Base-by-base conservation (phyloP, 2,888 invertebrate genomes). In the Lycia hirtaria region DNA sequence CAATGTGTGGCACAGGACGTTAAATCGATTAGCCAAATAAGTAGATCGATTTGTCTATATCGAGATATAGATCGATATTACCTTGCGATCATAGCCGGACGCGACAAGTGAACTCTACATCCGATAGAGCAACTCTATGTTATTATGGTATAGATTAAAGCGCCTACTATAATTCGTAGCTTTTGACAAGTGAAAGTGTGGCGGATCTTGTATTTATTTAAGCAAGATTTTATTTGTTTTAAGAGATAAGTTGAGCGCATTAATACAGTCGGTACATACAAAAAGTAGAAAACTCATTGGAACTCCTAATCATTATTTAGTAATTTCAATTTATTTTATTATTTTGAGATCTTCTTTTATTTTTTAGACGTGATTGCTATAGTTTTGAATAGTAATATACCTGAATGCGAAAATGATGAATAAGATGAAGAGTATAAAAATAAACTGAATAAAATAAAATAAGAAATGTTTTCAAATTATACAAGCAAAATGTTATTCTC, bases 81-180 rank as follows among this genome's bases (percentile, higher is more conserved):
- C 67, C 68, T 67, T 65, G 67, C 62, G 56, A 64, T 63, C 52
- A 58, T 57, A 67, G 62, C 76, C 80, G 81, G 81, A 82, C 74
- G 73, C 68, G 56, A 66, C 73, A 69, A 72, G 76, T 79, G 75
- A 56, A 57, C 54, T 50, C 37, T 56, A 54, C 62, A 56, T 63
- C 64, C 59, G 60, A 59, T 48, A 57, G 17, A 45, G 47, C 19
- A 24, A 44, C 53, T 56, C 48, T 57, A 53, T 53, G 22, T 44
- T 48, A 57, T 57, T 57, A 58, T 17, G 9, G 47, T 14, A 62
- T 28, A 47, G 20, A 64, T 33, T 50, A 56, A 40, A 49, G n/a
- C 65, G 54, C 61, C 65, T 50, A 65, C 67, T 49, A 52, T 60
- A 62, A 67, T 67, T 65, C 57, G 63, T 58, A 52, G 44, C 37